Percentiles rank a stretch among this genome's conserved stretches.
Evolutionary conservation across 2,888 invertebrate species (phyloP).

Genomic region (Mechanitis mazaeus): DNA sequence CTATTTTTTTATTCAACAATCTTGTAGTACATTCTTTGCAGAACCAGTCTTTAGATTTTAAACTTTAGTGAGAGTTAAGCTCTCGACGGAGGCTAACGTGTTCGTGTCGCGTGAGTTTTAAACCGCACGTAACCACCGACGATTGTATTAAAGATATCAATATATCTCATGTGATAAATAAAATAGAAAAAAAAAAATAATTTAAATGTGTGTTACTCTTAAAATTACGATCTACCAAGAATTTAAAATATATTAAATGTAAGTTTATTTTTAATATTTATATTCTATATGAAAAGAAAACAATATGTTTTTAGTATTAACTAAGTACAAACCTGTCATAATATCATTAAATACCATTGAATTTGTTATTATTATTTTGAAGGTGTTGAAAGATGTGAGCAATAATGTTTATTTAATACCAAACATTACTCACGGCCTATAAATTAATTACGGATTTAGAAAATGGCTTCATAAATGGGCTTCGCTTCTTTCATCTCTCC

Average conservation of each 20-base stretch:
- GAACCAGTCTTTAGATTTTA: not conserved
- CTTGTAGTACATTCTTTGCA: not conserved
- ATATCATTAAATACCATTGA: not conserved
- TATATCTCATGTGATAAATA: no score
- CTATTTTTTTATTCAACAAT: not conserved
- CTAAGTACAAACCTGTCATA: not conserved
- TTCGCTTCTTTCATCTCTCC: not conserved
- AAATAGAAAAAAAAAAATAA: no score
- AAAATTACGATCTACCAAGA: no score
- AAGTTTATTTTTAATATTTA: no score
- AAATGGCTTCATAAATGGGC: constrained; percentile 1
- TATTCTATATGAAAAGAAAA: not conserved
- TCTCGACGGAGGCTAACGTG: not conserved
- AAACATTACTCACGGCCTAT: constrained; percentile 24
- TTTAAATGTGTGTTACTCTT: no score
- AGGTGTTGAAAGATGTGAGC: constrained; percentile 24
- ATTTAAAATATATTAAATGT: no score
- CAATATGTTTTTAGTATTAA: not conserved
- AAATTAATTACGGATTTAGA: constrained; percentile 28
- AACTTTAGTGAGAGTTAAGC: constrained; percentile 1
- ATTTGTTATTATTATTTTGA: constrained; percentile 19
- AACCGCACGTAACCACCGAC: not conserved
- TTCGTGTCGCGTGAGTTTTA: not conserved
- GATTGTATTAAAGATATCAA: no score
- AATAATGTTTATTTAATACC: constrained; percentile 30